Evolutionary conservation across 1,140 invertebrate species (phyloP).

Genomic region (Cotesia typhae): DNA sequence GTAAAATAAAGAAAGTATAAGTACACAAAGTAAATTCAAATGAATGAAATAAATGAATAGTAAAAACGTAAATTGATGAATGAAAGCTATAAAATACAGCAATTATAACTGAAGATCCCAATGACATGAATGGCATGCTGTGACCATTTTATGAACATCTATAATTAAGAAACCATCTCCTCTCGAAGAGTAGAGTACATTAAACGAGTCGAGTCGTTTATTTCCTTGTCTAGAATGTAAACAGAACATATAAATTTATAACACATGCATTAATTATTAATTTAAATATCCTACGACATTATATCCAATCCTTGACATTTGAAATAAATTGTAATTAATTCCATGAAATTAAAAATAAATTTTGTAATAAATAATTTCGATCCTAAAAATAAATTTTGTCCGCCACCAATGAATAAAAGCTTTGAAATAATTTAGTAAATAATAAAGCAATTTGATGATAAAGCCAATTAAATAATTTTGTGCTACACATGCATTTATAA

Average conservation of each 20-base stretch:
- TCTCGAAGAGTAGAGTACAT: conserved; percentile 53
- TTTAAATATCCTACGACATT: conserved; percentile 8
- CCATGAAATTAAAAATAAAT: conserved; percentile 21
- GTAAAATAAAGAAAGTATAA: conserved; percentile 36
- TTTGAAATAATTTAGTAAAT: conserved; percentile 10
- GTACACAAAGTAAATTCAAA: conserved; percentile 11
- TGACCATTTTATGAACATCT: conserved; percentile 45
- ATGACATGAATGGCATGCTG: conserved; percentile 53
- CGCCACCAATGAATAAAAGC: neutral
- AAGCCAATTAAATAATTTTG: conserved; percentile 43
- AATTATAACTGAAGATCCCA: conserved; percentile 31
- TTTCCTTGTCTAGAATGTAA: conserved; percentile 64
- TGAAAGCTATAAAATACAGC: conserved; percentile 16
- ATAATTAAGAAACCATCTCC: conserved; percentile 26
- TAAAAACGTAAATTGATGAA: neutral
- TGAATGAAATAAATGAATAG: neutral
- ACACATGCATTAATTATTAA: conserved; percentile 50
- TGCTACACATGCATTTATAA: conserved; percentile 24
- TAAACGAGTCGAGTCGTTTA: conserved; percentile 56
- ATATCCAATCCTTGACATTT: neutral
- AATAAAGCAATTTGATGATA: conserved; percentile 10
- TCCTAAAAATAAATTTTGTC: conserved; percentile 26
- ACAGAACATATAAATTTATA: conserved; percentile 53
- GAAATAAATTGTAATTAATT: conserved; percentile 8
- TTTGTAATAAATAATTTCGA: conserved; percentile 8